phyloP scores from a whole-genome alignment of 2,113 vertebrate genomes.

The Orthochromis indermauri region DNA sequence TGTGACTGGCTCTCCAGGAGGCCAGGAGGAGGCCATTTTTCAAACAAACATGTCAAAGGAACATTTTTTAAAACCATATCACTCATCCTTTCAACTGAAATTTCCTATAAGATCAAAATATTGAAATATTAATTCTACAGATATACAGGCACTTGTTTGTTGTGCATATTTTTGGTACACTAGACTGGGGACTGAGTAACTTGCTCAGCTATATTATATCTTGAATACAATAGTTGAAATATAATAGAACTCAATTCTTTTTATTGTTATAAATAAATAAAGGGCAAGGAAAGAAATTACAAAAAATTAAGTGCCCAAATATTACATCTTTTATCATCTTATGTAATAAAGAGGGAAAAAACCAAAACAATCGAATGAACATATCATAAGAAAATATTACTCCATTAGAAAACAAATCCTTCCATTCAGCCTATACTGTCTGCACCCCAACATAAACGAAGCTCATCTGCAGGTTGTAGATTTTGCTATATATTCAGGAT shows the following conservation, averaged over 20 bases:
- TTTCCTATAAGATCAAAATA: not conserved
- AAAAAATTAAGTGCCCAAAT: not conserved
- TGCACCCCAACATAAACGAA: not conserved
- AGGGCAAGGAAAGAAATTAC: not conserved
- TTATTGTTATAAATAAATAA: not conserved
- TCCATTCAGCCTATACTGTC: not conserved
- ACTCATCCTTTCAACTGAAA: conserved; percentile 19
- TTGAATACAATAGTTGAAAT: not conserved
- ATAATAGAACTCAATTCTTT: not conserved
- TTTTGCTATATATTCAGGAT: conserved; percentile 36
- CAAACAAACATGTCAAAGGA: conserved; percentile 20
- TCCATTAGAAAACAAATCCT: not conserved
- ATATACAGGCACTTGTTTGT: not conserved
- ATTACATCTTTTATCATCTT: not conserved
- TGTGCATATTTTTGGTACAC: not conserved
- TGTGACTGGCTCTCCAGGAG: conserved; percentile 8
- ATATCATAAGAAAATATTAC: not conserved
- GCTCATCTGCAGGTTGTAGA: conserved; percentile 20
- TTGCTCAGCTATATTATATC: not conserved
- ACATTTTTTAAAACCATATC: conserved; percentile 18
- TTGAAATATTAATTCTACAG: conserved; percentile 12
- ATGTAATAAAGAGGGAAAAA: not conserved
- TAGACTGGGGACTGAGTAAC: not conserved
- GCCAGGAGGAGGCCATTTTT: conserved; percentile 14
- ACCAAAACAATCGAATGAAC: not conserved